Base-by-base conservation (phyloP, 2,888 invertebrate genomes). In the Athalia rosae region DNA sequence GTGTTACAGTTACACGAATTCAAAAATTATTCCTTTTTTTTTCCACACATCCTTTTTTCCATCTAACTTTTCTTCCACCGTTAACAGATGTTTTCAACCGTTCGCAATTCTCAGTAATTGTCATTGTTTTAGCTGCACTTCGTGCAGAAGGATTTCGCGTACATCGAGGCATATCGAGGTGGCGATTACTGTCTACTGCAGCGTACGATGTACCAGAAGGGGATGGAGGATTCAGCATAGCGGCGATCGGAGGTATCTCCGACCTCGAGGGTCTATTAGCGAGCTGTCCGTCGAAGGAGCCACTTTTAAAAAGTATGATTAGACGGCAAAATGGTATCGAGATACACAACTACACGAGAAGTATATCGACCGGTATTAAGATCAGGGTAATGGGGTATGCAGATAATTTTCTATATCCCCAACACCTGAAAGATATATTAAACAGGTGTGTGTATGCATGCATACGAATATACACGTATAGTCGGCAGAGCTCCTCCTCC, bases 401-500 rank as follows among this genome's bases (percentile, higher is more conserved):
- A 53, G 53, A 9, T 41, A n/a, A n/a, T 41, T 71, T 71, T 50
- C 11, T 13, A 71, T 5, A 45, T 71, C 58, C 15, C 58, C 45
- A 58, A 71, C n/a, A 58, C 58, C 43, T 28, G 28, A 28, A 28
- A 28, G 28, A 28, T 28, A 28, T 28, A 28, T 28, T 28, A 28
- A 28, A 28, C 28, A 28, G 28, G 28, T 28, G 28, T 28, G 28
- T 28, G 28, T 28, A 28, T 28, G 45, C 50, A 48, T 41, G 45
- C 13, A 7, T 56, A 71, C 56, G 58, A 56, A 58, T 58, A 71
- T 58, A 43, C 71, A 71, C 56, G 56, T 28, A 71, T 41, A 71
- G 71, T 58, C 71, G 56, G 56, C 71, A 71, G 58, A 71, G 71
- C 56, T 56, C 41, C 69, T 69, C 69, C 69, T 69, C 53, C 53